A percentile compares a stretch with the other conserved stretches of the same genome.
Evolutionary conservation across 2,888 invertebrate genomes (phyloP).

Genomic region (Callyntrura guangdongensis): DNA sequence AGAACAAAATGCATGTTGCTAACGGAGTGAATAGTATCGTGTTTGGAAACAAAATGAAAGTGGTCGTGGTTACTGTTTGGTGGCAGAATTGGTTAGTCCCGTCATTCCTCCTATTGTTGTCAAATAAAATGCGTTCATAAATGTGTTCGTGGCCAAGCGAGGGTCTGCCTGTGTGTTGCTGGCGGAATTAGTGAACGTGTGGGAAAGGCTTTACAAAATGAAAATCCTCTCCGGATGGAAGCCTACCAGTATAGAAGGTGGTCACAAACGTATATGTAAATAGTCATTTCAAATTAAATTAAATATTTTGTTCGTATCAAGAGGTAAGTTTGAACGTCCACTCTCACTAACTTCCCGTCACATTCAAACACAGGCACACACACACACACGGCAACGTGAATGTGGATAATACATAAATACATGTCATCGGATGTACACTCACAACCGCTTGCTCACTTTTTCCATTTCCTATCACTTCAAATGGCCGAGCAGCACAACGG

Average conservation of each 20-base stretch:
- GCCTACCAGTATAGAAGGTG: background rate
- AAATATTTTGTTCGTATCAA: conserved; percentile 27
- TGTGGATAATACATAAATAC: too few relatives aligned
- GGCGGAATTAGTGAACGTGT: background rate
- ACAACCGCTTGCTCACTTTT: too few relatives aligned
- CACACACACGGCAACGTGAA: background rate
- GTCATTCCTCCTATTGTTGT: conserved; percentile 39
- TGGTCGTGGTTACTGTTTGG: conserved; percentile 5
- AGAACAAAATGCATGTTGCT: background rate
- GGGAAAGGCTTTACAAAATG: background rate
- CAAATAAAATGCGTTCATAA: conserved; percentile 49
- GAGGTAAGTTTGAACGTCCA: background rate
- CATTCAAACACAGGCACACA: background rate
- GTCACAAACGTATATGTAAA: conserved; percentile 39
- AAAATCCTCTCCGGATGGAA: background rate
- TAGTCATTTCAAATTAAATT: conserved; percentile 61
- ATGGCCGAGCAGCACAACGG: too few relatives aligned
- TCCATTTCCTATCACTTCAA: too few relatives aligned
- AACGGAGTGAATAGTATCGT: background rate
- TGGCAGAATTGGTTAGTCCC: conserved; percentile 12
- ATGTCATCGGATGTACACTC: too few relatives aligned
- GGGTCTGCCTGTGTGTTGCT: background rate
- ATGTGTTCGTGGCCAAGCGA: background rate
- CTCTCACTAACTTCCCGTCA: conserved; percentile 3
- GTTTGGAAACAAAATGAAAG: conserved; percentile 24